Base-by-base conservation (phyloP, 2,888 invertebrate genomes). In the Tuberolachnus salignus region DNA sequence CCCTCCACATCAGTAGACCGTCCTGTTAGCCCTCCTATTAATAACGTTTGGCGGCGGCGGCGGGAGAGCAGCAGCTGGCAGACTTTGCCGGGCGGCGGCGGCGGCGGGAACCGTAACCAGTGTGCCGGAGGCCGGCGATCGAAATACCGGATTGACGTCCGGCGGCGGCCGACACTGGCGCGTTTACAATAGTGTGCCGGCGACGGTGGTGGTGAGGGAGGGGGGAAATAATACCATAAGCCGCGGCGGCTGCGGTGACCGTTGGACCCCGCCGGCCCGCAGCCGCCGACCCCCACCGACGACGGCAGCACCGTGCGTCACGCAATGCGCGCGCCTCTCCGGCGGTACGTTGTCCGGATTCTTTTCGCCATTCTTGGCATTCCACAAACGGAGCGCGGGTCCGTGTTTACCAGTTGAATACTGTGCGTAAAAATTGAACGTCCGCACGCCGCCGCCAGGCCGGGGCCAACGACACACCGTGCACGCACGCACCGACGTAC, bases 361-460 rank as follows among this genome's bases (percentile, higher is more conserved):
- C 94, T 94, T 94, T 94, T 93, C 94, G 93, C 92, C 94, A 94
- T 94, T 94, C 94, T 92, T 92, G 90, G 92, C 94, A 94, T 94
- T 93, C 94, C 94, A 93, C 87, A 87, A 87, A 87, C 87, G 86
- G 87, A 86, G 87, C 86, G 73, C 73, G 73, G 82, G 51, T 74
- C 61, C 64, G 80, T 70, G 71, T 80, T 78, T 69, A 78, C 78
- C 16, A 78, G 78, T 78, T 78, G 78, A 78, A 69, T 78, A 78
- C 69, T 19, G 78, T 69, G 78, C 78, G 78, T 69, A 59, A 75
- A 75, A 66, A 66, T 66, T 67, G 66, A 57, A 46, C 67, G 75
- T 67, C 55, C 75, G 46, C 66, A 57, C 75, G 14, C n/a, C n/a
- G 9, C 21, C 64, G 19, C 16, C 57, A 63, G 34, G 34, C 66